A percentile compares a stretch with the other conserved stretches of the same genome.
phyloP scores from a whole-genome alignment of 2,113 vertebrate species.

The Cryptotis parvus region DNA sequence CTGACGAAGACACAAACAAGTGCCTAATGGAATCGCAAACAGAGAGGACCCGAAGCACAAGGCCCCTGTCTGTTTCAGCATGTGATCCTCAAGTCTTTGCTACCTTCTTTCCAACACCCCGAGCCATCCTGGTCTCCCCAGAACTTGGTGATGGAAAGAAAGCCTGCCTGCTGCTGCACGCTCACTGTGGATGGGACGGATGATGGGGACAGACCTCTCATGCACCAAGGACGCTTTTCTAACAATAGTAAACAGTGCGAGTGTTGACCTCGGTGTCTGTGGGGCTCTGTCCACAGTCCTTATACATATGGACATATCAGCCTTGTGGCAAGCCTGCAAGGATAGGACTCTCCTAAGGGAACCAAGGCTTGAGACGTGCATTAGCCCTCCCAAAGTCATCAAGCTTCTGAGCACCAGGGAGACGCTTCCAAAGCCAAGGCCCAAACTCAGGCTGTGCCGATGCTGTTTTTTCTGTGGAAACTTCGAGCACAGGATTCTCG shows the following conservation, averaged over 20 bases:
- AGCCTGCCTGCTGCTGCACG: background rate
- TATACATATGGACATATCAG: background rate
- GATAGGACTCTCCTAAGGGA: background rate
- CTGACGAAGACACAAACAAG: background rate
- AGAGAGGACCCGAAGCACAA: background rate
- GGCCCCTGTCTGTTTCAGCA: background rate
- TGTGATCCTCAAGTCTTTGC: background rate
- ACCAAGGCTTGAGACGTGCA: constrained; percentile 1
- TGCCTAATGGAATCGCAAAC: background rate
- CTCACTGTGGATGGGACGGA: background rate
- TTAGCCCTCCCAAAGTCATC: background rate
- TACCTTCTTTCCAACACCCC: background rate
- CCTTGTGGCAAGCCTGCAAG: background rate
- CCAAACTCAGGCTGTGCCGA: background rate
- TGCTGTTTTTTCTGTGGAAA: background rate
- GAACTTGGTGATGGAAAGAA: background rate
- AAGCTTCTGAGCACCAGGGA: background rate
- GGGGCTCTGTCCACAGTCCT: too few species aligned
- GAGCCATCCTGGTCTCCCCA: background rate
- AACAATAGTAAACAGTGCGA: background rate
- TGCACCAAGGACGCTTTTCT: background rate
- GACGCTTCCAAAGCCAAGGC: background rate
- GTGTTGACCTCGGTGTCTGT: background rate
- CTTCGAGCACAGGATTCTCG: background rate
- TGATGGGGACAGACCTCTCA: background rate